A percentile compares a stretch with the other conserved stretches of the same genome.
Conservation (phyloP, 1,140 invertebrate genomes). For the Brachionus angularis region DNA sequence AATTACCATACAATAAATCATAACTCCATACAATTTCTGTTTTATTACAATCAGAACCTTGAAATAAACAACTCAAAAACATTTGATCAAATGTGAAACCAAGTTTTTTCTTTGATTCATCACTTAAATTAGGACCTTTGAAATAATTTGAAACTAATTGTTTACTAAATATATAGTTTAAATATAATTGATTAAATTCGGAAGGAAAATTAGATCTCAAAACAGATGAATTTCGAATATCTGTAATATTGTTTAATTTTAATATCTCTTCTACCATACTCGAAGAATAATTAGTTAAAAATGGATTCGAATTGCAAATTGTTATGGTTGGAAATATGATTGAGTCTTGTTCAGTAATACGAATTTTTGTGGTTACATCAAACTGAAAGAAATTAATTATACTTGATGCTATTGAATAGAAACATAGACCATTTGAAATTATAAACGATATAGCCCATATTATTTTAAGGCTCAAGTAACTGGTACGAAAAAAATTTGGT, state of each 20-base stretch:
- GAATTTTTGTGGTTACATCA: conserved; percentile 12
- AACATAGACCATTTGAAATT: background rate
- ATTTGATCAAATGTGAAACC: background rate
- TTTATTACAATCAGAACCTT: background rate
- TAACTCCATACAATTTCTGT: background rate
- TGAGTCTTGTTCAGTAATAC: background rate
- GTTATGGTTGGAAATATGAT: conserved; percentile 31
- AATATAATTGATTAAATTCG: background rate
- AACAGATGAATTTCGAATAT: background rate
- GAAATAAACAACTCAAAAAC: conserved; percentile 16
- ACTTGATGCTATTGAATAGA: background rate
- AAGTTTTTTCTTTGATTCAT: background rate
- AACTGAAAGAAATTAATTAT: background rate
- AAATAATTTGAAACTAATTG: background rate
- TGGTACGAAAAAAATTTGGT: conserved; percentile 11
- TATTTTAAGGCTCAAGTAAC: background rate
- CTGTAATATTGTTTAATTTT: background rate
- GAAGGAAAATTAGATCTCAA: background rate
- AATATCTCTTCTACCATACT: background rate
- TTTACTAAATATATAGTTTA: background rate
- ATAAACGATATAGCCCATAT: conserved; percentile 11
- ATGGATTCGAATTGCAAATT: conserved; percentile 24
- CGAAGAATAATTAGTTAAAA: background rate
- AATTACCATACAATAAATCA: background rate
- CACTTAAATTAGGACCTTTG: background rate